Evolutionary conservation across 2,888 invertebrate species (phyloP).

Genomic region (Mimumesa dahlbomi): DNA sequence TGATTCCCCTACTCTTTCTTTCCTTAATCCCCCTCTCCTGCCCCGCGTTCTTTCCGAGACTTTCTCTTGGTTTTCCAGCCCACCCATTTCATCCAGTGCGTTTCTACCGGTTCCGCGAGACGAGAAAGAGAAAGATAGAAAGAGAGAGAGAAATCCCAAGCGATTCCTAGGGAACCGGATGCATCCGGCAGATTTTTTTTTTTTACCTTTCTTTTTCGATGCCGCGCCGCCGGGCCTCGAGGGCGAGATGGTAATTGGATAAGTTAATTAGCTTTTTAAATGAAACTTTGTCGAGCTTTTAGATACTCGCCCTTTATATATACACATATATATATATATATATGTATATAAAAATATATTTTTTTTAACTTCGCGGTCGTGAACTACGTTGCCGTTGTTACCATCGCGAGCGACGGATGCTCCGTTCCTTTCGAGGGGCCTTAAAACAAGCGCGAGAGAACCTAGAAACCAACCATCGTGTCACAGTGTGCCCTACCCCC

Average conservation of each 20-base stretch:
- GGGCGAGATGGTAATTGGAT: slow-evolving; percentile 68
- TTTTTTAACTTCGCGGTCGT: slow-evolving; percentile 20
- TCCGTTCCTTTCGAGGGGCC: slow-evolving; percentile 49
- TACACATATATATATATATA: too few relatives aligned
- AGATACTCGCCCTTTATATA: slow-evolving; percentile 41
- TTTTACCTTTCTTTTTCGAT: slow-evolving; percentile 12
- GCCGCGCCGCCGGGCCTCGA: slow-evolving; percentile 10
- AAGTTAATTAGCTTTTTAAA: slow-evolving; percentile 76
- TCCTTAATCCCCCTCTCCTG: slow-evolving; percentile 35
- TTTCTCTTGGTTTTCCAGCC: background rate
- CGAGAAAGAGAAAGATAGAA: too few relatives aligned
- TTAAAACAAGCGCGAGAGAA: slow-evolving; percentile 50
- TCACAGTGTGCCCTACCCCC: background rate
- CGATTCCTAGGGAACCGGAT: slow-evolving; percentile 12
- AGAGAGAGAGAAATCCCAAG: slow-evolving; percentile 24
- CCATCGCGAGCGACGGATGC: slow-evolving; percentile 29
- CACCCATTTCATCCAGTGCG: background rate
- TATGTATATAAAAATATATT: too few relatives aligned
- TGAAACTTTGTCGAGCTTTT: slow-evolving; percentile 69
- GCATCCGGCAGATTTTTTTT: slow-evolving; percentile 18
- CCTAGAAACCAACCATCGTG: slow-evolving; percentile 23
- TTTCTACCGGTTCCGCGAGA: background rate
- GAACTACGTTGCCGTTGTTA: slow-evolving; percentile 31
- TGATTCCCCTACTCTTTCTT: slow-evolving; percentile 42
- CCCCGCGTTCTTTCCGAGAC: slow-evolving; percentile 38